phyloP scores from a whole-genome alignment of 1,140 invertebrate genomes.

The Trialeurodes vaporariorum region DNA sequence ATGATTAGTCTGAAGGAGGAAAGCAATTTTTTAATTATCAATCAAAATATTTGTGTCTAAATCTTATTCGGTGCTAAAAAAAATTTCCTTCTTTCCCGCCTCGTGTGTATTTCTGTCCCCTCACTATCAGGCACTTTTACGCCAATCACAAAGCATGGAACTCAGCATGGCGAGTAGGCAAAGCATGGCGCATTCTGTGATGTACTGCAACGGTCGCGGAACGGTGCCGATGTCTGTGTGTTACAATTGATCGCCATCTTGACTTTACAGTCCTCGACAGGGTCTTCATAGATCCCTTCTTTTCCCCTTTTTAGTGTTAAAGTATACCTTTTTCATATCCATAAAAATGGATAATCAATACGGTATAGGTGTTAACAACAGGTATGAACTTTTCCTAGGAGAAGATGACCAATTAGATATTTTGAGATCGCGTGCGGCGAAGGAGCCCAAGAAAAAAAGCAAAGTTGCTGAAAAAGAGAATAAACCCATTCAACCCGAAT shows the following conservation, averaged over 20 bases:
- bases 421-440: constrained; percentile 62
- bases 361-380: constrained; percentile 77
- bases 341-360: constrained; percentile 76
- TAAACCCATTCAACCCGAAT: constrained; percentile 49
- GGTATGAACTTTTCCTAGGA: constrained; percentile 80
- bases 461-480: constrained; percentile 79
- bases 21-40: too few relatives aligned
- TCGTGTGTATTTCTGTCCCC: too few relatives aligned
- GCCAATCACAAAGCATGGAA: too few relatives aligned
- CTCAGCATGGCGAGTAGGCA: too few relatives aligned
- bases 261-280: not conserved
- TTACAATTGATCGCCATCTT: not conserved
- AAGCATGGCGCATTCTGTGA: too few relatives aligned
- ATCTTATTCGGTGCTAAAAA: too few relatives aligned
- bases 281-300: not conserved
- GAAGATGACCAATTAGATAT: constrained; percentile 73
- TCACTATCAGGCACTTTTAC: too few relatives aligned
- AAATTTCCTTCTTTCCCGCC: too few relatives aligned
- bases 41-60: too few relatives aligned
- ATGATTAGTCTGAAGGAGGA: too few relatives aligned
- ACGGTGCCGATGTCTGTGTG: not conserved
- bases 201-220: too few relatives aligned
- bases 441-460: constrained; percentile 67
- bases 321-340: not conserved
- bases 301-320: not conserved